These are phyloP conservation scores for Micromesistius poutassou DNA, from an alignment of 2,797 vertebrate genomes.

Conservation along the genomic window DNA sequence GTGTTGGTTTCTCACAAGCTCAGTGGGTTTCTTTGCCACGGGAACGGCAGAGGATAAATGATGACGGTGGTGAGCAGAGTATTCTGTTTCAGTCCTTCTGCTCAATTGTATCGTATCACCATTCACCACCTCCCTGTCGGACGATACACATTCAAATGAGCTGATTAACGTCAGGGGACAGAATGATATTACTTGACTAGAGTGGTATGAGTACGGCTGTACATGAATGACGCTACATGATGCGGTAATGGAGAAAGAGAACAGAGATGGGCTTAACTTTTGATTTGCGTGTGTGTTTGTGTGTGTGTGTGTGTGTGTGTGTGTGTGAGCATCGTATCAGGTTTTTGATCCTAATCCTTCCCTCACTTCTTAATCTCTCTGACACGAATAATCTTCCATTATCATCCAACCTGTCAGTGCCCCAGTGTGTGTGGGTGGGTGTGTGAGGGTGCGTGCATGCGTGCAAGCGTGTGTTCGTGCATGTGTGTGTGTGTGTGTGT, in stretches of 20 bases:
- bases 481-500: background rate
- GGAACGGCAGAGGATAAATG: background rate
- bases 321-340: slow-evolving; percentile 5
- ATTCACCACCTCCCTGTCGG: background rate
- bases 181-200: background rate
- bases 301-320: background rate
- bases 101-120: background rate
- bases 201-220: background rate
- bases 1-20: background rate
- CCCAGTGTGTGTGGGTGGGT: background rate
- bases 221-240: background rate
- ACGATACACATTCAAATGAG: background rate
- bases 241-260: background rate
- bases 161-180: background rate
- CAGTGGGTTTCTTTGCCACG: background rate
- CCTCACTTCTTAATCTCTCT: slow-evolving; percentile 39
- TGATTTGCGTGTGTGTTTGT: background rate
- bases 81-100: background rate
- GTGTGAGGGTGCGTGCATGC: background rate
- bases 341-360: slow-evolving; percentile 40
- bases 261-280: background rate
- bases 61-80: background rate
- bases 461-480: too few species aligned
- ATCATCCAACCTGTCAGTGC: slow-evolving; percentile 14
- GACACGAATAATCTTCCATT: slow-evolving; percentile 39